Percentiles rank a stretch among this genome's conserved stretches.
These are phyloP conservation scores for Epirrita christyi DNA, from an alignment of 2,888 invertebrate species.

Conservation along the genomic window DNA sequence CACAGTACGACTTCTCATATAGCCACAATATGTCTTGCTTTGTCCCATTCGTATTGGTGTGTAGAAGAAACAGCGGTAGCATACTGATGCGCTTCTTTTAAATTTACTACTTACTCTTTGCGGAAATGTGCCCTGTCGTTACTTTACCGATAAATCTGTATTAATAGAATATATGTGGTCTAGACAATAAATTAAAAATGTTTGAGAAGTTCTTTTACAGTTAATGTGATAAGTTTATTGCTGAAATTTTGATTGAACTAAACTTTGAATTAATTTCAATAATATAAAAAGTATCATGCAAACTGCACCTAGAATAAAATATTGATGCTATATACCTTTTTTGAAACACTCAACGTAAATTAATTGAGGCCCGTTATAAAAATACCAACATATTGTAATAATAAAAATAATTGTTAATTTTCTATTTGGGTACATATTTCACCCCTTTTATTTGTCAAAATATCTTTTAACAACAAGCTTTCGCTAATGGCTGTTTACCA, in stretches of 20 bases:
- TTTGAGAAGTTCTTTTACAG: slow-evolving; percentile 21
- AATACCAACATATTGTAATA: no score
- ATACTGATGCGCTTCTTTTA: slow-evolving; percentile 81
- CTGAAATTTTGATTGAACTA: slow-evolving; percentile 12
- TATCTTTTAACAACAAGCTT: slow-evolving; percentile 25
- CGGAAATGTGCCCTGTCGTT: slow-evolving; percentile 25
- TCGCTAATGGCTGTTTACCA: slow-evolving; percentile 32
- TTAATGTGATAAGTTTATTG: slow-evolving; percentile 20
- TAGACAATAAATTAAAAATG: slow-evolving; percentile 29
- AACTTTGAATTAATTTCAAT: no score
- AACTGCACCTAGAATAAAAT: slow-evolving; percentile 8
- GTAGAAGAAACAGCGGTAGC: slow-evolving; percentile 68
- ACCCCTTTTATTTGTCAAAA: slow-evolving; percentile 18
- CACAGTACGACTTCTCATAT: slow-evolving; percentile 54
- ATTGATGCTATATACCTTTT: neutral
- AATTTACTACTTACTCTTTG: slow-evolving; percentile 68
- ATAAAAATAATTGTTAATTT: no score
- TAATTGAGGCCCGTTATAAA: no score
- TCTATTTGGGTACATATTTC: neutral
- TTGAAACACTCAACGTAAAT: no score
- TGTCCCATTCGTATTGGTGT: slow-evolving; percentile 66
- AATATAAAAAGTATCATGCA: neutral
- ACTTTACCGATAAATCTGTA: slow-evolving; percentile 34
- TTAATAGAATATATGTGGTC: slow-evolving; percentile 31
- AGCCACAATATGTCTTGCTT: slow-evolving; percentile 76